Evolutionary conservation across 2,888 invertebrate genomes (phyloP), one percentile per base, ranked within the genome.

Genomic region (Tyria jacobaeae): DNA sequence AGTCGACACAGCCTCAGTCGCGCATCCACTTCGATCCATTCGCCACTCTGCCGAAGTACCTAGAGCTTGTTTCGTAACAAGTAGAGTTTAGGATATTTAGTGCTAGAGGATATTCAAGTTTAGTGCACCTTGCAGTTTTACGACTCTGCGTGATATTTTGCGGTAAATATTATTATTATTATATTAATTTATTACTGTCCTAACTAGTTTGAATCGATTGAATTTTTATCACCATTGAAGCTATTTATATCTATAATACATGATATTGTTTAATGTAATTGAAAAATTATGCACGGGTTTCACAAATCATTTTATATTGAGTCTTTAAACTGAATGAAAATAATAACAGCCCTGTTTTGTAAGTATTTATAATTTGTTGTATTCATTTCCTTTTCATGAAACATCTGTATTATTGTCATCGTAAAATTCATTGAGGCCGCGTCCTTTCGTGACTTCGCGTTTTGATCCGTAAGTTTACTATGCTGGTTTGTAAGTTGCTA

Each of bases 21-120:
- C 82, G 81, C 79, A 83, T 83, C 79, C 77, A 84, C 82, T 83
- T 81, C 83, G 85, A 80, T 81, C 75, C 81, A 73, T 69, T 81
- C 83, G 76, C 78, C 84, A 84, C 80, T 80, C 81, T 66, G 73
- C 73, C 73, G 65, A 75, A 75, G 78, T 82, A 82, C 82, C 82
- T 81, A 76, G 78, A 78, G 81, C 81, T 85, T 85, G 83, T 79
- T 74, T 63, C 64, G 57, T 60, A 60, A 74, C 80, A 83, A 84
- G 81, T 78, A 82, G 70, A 80, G 73, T 64, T 77, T 73, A 79
- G 76, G 81, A 70, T 76, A 75, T 80, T 75, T 68, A 72, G 80
- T 78, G 78, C 73, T 69, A 68, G 75, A 80, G 80, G 68, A 67
- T 75, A 64, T 74, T 75, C 71, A 61, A 75, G 79, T 81, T 79